Evolutionary conservation across 1,140 invertebrate species (phyloP).

Genomic region (Bradysia coprophila): DNA sequence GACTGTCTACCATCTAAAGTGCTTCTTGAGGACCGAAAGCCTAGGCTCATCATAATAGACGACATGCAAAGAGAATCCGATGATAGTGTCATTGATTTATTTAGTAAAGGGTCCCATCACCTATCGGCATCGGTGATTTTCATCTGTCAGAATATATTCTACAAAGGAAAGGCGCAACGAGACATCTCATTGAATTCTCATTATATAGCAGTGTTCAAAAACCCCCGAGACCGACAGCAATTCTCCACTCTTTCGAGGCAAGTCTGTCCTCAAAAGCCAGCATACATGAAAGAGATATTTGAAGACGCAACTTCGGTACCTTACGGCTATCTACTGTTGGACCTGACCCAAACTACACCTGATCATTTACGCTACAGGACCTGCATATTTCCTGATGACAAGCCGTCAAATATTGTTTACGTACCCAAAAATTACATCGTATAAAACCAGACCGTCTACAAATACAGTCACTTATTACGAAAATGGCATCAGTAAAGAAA

Average conservation of each 20-base stretch:
- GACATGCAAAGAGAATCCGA: slow-evolving; percentile 4
- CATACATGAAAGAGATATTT: background rate
- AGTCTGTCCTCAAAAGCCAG: background rate
- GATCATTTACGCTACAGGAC: background rate
- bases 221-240: slow-evolving; percentile 1
- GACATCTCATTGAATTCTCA: background rate
- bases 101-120: slow-evolving; percentile 5
- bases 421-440: background rate
- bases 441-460: background rate
- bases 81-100: slow-evolving; percentile 4
- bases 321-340: background rate
- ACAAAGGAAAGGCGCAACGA: slow-evolving; percentile 1
- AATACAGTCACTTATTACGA: background rate
- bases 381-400: background rate
- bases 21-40: background rate
- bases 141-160: slow-evolving; percentile 2
- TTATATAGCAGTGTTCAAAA: slow-evolving; percentile 1
- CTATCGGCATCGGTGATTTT: slow-evolving; percentile 1
- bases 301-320: background rate
- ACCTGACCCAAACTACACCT: background rate
- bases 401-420: background rate
- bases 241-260: background rate
- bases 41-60: background rate
- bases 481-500: background rate
- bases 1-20: background rate